These are phyloP conservation scores for Eledone cirrhosa DNA, from an alignment of 2,888 invertebrate genomes.

Conservation along the genomic window DNA sequence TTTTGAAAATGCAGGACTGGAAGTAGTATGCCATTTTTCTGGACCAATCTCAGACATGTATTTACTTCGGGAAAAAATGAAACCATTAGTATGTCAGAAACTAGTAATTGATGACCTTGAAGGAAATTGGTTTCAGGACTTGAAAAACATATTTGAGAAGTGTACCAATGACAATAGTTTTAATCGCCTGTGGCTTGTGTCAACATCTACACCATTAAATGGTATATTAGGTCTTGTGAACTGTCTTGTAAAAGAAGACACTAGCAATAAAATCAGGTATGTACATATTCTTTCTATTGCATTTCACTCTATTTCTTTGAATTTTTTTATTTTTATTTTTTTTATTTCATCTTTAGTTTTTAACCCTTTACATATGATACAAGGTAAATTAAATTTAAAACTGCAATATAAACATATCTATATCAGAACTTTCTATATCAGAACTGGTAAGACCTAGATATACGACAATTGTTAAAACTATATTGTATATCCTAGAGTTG, in stretches of 20 bases:
- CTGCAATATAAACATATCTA: too few species aligned
- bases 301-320: background rate
- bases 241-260: slow-evolving; percentile 88
- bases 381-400: too few species aligned
- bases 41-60: slow-evolving; percentile 71
- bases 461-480: too few species aligned
- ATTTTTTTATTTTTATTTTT: too few species aligned
- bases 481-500: too few species aligned
- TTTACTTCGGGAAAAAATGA: slow-evolving; percentile 73
- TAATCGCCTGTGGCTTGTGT: slow-evolving; percentile 72
- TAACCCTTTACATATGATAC: too few species aligned
- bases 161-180: slow-evolving; percentile 70
- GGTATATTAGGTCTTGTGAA: slow-evolving; percentile 90
- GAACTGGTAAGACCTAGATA: too few species aligned
- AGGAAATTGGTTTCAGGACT: slow-evolving; percentile 78
- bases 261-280: slow-evolving; percentile 80
- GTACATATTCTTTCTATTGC: background rate
- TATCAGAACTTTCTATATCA: too few species aligned
- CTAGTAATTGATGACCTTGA: slow-evolving; percentile 45
- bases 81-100: slow-evolving; percentile 33
- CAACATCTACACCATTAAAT: slow-evolving; percentile 75
- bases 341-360: too few species aligned
- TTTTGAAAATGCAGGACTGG: slow-evolving; percentile 67
- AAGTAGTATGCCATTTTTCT: slow-evolving; percentile 73
- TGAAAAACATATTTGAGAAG: slow-evolving; percentile 80